Base-by-base conservation (phyloP, 1,140 invertebrate genomes). In the Eupristina koningsbergeri region DNA sequence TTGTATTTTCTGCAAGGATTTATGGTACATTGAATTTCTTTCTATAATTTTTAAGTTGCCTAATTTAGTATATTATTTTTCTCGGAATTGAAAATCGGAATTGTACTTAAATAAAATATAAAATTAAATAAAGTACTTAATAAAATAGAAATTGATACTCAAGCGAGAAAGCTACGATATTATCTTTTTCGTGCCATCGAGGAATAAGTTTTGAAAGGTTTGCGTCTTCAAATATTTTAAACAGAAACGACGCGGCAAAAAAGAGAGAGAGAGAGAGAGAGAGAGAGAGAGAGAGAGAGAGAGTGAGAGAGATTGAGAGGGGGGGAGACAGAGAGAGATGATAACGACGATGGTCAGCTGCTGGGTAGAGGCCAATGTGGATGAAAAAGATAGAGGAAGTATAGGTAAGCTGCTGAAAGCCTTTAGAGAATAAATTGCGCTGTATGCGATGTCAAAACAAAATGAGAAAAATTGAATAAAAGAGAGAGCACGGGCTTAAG, bases 331-430 rank as follows among this genome's bases (percentile, higher is more conserved):
- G n/a, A 39, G 75, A 53, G 22, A 36, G 63, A 69, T n/a, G n/a
- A n/a, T n/a, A n/a, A n/a, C 47, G 50, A 74, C n/a, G 31, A 76
- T 47, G 34, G 74, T 76, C 74, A 76, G 31, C 45, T 50, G 67
- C 67, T 69, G 67, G 19, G 9, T 39, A 69, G 1, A 26, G 17
- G 7, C 29, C 19, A n/a, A n/a, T 50, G 29, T 34, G 36, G 67
- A 26, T 41, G 67, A 71, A 71, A 71, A 71, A 41, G 71, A 61
- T 29, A 29, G 58, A 73, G 82, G 73, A 84, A 58, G 83, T 53
- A 31, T 73, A 58, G 41, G 58, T 67, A 34, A 39, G 41, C 19
- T 41, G 22, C 50, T 50, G 29, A 34, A 11, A n/a, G 53, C 71
- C 31, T 39, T 7, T 63, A 1, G 58, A 45, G 17, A 47, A 64